Evolutionary conservation across 1,140 invertebrate species (phyloP).

Genomic region (Leptopilina boulardi): DNA sequence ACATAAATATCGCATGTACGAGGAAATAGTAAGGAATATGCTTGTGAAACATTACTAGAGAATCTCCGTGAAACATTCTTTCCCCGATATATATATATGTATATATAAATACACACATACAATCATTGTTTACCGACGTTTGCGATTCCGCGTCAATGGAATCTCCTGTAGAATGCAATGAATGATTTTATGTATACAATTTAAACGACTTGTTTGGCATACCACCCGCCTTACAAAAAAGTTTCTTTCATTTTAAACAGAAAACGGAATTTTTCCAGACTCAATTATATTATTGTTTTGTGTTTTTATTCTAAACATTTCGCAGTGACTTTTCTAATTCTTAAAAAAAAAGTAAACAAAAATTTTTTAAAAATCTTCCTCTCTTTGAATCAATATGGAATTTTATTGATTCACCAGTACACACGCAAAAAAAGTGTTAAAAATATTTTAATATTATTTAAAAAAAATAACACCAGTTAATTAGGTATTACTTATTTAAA

Average conservation of each 20-base stretch:
- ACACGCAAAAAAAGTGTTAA: too few species aligned
- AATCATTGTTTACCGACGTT: neutral
- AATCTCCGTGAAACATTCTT: slow-evolving; percentile 21
- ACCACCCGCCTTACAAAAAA: slow-evolving; percentile 19
- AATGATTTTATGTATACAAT: slow-evolving; percentile 3
- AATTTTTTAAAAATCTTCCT: too few species aligned
- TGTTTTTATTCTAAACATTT: too few species aligned
- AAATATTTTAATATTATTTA: too few species aligned
- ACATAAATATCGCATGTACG: slow-evolving; percentile 26
- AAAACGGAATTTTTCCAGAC: slow-evolving; percentile 20
- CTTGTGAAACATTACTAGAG: slow-evolving; percentile 18
- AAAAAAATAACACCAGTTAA: too few species aligned
- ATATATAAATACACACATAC: neutral
- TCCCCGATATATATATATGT: neutral
- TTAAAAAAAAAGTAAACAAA: too few species aligned
- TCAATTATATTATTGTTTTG: neutral
- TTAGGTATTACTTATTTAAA: too few species aligned
- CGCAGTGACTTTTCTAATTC: too few species aligned
- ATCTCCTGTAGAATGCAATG: slow-evolving; percentile 19
- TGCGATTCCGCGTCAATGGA: slow-evolving; percentile 22
- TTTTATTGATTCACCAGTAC: too few species aligned
- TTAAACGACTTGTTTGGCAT: slow-evolving; percentile 5
- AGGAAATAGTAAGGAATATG: slow-evolving; percentile 24
- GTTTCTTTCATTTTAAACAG: slow-evolving; percentile 46
- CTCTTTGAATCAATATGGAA: too few species aligned